Percentiles rank a stretch among this genome's conserved stretches.
Conservation (phyloP, 2,797 vertebrate species). For the Cetoscarus ocellatus region DNA sequence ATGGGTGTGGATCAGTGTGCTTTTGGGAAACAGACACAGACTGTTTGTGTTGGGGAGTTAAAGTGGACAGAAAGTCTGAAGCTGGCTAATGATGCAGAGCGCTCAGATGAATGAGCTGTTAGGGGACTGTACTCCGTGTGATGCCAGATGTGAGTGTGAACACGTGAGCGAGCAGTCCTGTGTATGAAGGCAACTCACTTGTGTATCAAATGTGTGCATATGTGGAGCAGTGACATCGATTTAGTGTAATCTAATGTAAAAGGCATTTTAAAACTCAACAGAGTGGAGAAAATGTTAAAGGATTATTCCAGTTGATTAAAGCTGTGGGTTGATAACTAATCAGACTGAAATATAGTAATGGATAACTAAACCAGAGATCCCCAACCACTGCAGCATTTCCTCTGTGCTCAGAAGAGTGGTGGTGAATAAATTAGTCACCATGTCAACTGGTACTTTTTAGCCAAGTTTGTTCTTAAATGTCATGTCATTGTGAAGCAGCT, state of each 20-base stretch:
- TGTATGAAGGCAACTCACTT: no score
- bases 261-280: background rate
- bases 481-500: no score
- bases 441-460: no score
- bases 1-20: constrained; percentile 51
- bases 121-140: background rate
- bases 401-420: no score
- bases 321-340: no score
- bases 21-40: constrained; percentile 48
- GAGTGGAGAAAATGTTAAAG: constrained; percentile 5
- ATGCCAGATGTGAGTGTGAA: background rate
- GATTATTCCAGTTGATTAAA: background rate
- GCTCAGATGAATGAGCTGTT: constrained; percentile 4
- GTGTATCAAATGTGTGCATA: background rate
- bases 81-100: constrained; percentile 19
- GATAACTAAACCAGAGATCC: no score
- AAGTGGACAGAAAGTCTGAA: constrained; percentile 19
- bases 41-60: constrained; percentile 34
- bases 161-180: background rate
- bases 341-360: no score
- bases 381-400: no score
- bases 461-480: no score
- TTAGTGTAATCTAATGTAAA: background rate
- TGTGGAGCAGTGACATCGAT: background rate
- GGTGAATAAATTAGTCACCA: no score